Evolutionary conservation across 2,113 vertebrate species (phyloP).

Genomic region (Dicerorhinus sumatrensis): DNA sequence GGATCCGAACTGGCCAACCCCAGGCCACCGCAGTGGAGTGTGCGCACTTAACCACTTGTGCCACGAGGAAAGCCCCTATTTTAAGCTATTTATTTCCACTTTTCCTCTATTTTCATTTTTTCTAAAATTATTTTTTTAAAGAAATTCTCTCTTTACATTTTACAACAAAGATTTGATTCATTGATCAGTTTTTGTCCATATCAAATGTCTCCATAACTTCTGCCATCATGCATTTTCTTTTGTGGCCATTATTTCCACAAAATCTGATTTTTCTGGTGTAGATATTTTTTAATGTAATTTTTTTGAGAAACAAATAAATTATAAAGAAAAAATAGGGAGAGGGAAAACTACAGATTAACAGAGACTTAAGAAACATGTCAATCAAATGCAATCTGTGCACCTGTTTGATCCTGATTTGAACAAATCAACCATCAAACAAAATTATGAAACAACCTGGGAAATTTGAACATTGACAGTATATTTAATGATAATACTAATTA

Average conservation of each 20-base stretch:
- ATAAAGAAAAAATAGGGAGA: not conserved
- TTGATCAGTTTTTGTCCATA: not conserved
- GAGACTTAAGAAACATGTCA: not conserved
- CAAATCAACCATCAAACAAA: not conserved
- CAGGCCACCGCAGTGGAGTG: too few species aligned
- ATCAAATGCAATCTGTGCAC: not conserved
- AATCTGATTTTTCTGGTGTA: not conserved
- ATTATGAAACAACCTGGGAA: not conserved
- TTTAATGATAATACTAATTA: not conserved
- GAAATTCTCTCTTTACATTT: constrained; percentile 4
- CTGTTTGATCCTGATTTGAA: constrained; percentile 16
- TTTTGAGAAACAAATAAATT: not conserved
- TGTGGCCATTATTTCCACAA: not conserved
- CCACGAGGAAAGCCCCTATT: not conserved
- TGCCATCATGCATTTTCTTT: not conserved
- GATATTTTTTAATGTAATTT: not conserved
- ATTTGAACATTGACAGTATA: not conserved
- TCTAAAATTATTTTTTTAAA: not conserved
- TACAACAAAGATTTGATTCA: not conserved
- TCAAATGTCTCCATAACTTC: not conserved
- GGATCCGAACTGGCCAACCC: too few species aligned
- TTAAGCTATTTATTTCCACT: not conserved
- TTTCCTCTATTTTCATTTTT: not conserved
- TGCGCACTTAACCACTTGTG: too few species aligned
- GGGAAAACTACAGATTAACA: not conserved